These are phyloP conservation scores for Orussus abietinus DNA, from an alignment of 1,140 invertebrate genomes.

Conservation along the genomic window DNA sequence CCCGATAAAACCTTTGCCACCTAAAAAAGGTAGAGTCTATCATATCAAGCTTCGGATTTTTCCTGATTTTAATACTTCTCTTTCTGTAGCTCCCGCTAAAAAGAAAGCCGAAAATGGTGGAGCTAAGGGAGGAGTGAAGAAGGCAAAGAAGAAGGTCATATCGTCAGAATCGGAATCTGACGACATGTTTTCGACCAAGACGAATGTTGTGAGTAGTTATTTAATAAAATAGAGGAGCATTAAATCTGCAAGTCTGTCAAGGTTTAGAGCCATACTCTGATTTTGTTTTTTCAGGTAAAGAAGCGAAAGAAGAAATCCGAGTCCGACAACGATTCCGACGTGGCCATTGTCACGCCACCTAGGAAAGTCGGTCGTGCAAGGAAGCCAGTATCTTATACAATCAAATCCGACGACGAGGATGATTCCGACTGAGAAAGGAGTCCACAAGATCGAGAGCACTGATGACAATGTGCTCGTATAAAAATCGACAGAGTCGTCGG, in stretches of 20 bases:
- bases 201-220: conserved; percentile 22
- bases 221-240: conserved; percentile 1
- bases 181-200: conserved; percentile 26
- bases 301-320: conserved; percentile 33
- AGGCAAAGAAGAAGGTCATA: conserved; percentile 34
- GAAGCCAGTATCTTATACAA: conserved; percentile 37
- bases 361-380: conserved; percentile 28
- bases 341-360: conserved; percentile 19
- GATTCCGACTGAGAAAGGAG: conserved; percentile 28
- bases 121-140: conserved; percentile 29
- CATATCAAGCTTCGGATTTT: conserved; percentile 6
- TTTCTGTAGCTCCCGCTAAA: conserved; percentile 28
- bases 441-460: too few species aligned
- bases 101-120: conserved; percentile 44
- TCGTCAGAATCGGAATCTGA: conserved; percentile 38
- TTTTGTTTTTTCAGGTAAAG: conserved; percentile 25
- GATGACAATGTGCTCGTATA: too few species aligned
- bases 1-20: conserved; percentile 21
- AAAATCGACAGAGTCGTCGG: too few species aligned
- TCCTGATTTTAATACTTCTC: conserved; percentile 2
- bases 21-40: conserved; percentile 26
- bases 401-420: conserved; percentile 30
- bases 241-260: too few species aligned
- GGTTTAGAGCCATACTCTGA: too few species aligned
- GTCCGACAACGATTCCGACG: conserved; percentile 22